phyloP scores from a whole-genome alignment of 1,140 invertebrate genomes.

The Procambarus virginalis region DNA sequence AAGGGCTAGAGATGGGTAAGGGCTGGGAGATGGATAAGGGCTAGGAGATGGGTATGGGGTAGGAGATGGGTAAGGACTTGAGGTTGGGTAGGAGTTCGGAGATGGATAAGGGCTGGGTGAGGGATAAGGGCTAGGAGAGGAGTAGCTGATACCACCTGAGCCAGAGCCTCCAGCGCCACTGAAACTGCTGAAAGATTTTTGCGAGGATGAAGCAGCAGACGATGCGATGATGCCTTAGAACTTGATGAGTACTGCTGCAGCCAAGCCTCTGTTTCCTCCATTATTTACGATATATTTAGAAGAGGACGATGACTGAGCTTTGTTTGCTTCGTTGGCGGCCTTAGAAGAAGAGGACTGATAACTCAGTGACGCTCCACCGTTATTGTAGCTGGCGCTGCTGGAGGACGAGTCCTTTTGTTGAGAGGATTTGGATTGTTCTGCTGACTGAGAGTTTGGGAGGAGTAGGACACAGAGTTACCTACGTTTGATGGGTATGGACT shows the following conservation, averaged over 20 bases:
- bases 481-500: neutral
- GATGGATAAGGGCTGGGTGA: no score
- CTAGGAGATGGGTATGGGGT: no score
- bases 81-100: no score
- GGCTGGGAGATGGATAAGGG: no score
- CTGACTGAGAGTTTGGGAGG: constrained; percentile 43
- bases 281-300: constrained; percentile 4
- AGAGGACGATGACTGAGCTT: constrained; percentile 24
- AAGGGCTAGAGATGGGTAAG: no score
- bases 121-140: no score
- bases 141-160: neutral
- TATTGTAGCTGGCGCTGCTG: constrained; percentile 17
- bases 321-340: constrained; percentile 7
- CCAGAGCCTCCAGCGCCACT: neutral
- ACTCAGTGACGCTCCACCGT: constrained; percentile 15
- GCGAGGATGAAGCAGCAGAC: constrained; percentile 35
- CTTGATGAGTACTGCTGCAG: neutral
- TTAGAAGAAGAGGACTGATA: constrained; percentile 40
- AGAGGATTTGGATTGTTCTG: constrained; percentile 16
- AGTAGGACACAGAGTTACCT: constrained; percentile 1
- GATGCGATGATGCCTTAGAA: constrained; percentile 32
- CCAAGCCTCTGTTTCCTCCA: constrained; percentile 14
- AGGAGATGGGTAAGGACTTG: no score
- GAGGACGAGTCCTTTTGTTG: constrained; percentile 4
- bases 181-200: constrained; percentile 36